phyloP scores from a whole-genome alignment of 2,888 invertebrate genomes.

The Tetanocera ferruginea region DNA sequence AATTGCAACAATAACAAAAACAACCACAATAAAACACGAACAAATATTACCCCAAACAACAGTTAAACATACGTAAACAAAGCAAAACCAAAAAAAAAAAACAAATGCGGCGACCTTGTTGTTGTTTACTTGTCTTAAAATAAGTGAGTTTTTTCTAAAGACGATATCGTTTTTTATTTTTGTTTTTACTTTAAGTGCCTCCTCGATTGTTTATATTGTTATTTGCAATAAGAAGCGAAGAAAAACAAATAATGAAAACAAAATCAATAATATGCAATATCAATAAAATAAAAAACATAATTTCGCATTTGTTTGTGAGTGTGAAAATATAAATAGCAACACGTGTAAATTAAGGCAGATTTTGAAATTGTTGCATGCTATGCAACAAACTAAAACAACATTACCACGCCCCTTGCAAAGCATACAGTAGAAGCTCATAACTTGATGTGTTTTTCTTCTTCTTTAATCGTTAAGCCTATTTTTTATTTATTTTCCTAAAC shows the following conservation, averaged over 20 bases:
- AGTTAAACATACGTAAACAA: slow-evolving; percentile 10
- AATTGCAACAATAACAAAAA: background rate
- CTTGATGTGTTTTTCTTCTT: background rate
- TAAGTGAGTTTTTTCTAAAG: background rate
- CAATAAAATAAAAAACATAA: background rate
- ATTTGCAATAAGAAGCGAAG: background rate
- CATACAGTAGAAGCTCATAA: background rate
- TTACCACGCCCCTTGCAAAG: background rate
- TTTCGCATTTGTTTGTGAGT: too few species aligned
- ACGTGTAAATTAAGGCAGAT: slow-evolving; percentile 5
- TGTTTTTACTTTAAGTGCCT: background rate
- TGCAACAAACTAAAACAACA: background rate
- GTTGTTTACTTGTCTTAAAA: slow-evolving; percentile 14
- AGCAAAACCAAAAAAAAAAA: background rate
- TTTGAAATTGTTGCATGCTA: slow-evolving; percentile 25
- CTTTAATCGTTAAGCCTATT: too few species aligned
- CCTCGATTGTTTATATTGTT: background rate
- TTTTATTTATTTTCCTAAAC: background rate
- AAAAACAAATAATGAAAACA: background rate
- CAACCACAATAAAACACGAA: background rate
- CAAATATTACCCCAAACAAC: slow-evolving; percentile 1
- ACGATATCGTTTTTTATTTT: background rate
- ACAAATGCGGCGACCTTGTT: slow-evolving; percentile 21
- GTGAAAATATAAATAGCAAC: too few species aligned
- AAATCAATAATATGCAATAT: background rate